phyloP scores from a whole-genome alignment of 1,140 invertebrate genomes.

The Rhynchophorus ferrugineus region DNA sequence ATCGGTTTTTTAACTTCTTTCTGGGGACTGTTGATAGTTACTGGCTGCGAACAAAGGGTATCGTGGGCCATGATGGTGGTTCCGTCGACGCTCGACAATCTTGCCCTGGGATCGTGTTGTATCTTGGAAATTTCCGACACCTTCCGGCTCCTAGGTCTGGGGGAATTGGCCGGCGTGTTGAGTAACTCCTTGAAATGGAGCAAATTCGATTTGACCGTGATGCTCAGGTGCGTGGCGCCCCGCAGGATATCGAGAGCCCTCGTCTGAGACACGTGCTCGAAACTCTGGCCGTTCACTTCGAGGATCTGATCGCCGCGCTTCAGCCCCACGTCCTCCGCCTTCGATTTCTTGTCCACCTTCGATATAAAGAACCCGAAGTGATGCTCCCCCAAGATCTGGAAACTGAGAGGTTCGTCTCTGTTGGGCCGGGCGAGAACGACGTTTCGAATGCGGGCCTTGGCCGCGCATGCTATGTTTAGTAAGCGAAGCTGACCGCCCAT shows the following conservation, averaged over 20 bases:
- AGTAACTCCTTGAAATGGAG: conserved; percentile 78
- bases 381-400: conserved; percentile 86
- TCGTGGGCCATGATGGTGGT: conserved; percentile 39
- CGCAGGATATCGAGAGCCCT: conserved; percentile 87
- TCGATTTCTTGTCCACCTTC: conserved; percentile 79
- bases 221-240: conserved; percentile 90
- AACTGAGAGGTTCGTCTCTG: conserved; percentile 86
- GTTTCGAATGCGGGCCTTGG: conserved; percentile 86
- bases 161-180: conserved; percentile 74
- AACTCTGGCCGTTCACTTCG: conserved; percentile 95
- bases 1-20: conserved; percentile 49
- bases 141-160: conserved; percentile 55
- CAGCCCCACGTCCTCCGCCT: conserved; percentile 92
- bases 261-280: conserved; percentile 83
- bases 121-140: conserved; percentile 50
- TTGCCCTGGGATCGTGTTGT: conserved; percentile 57
- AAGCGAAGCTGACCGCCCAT: conserved; percentile 76
- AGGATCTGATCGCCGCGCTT: conserved; percentile 96
- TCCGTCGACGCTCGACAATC: conserved; percentile 55
- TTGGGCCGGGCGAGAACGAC: conserved; percentile 86
- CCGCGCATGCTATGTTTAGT: conserved; percentile 92
- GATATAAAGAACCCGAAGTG: conserved; percentile 90
- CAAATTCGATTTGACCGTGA: conserved; percentile 96
- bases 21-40: conserved; percentile 39
- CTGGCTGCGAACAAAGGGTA: conserved; percentile 37